Percentiles rank a stretch among this genome's conserved stretches.
Conservation (phyloP, 2,113 vertebrate species). For the Poeciliopsis turrubarensis region DNA sequence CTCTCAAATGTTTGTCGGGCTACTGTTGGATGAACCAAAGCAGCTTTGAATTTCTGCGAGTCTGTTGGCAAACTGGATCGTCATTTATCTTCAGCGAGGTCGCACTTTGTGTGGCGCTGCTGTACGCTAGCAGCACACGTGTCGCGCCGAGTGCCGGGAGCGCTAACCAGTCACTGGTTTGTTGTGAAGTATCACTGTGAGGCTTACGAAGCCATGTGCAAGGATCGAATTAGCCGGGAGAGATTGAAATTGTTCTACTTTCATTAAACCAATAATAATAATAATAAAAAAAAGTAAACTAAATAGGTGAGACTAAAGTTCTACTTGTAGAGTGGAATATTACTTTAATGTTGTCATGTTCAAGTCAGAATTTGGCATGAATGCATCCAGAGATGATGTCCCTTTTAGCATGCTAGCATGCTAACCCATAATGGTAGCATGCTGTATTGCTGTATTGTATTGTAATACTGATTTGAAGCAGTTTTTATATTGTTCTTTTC, state of each 20-base stretch:
- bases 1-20: slow-evolving; percentile 47
- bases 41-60: slow-evolving; percentile 38
- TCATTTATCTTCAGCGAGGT: slow-evolving; percentile 33
- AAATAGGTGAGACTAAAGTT: too few relatives aligned
- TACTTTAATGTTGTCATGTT: not conserved
- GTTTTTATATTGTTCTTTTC: not conserved
- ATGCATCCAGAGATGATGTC: too few relatives aligned
- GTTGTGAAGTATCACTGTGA: slow-evolving; percentile 10
- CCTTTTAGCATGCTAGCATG: not conserved
- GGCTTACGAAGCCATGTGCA: slow-evolving; percentile 9
- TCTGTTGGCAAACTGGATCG: slow-evolving; percentile 45
- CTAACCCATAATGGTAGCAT: not conserved
- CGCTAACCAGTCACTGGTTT: slow-evolving; percentile 42
- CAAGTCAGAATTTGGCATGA: not conserved
- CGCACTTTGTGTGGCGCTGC: slow-evolving; percentile 49
- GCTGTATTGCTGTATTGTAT: not conserved
- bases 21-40: slow-evolving; percentile 25
- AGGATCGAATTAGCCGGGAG: slow-evolving; percentile 3
- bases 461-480: not conserved
- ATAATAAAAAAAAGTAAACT: too few relatives aligned
- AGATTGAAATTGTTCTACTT: not conserved
- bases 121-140: slow-evolving; percentile 15
- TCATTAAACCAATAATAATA: not conserved
- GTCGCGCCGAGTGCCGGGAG: slow-evolving; percentile 9
- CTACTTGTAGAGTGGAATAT: too few relatives aligned